Percentiles rank a stretch among this genome's conserved stretches.
Evolutionary conservation across 1,140 invertebrate species (phyloP).

Genomic region (Pseudoatta argentina): DNA sequence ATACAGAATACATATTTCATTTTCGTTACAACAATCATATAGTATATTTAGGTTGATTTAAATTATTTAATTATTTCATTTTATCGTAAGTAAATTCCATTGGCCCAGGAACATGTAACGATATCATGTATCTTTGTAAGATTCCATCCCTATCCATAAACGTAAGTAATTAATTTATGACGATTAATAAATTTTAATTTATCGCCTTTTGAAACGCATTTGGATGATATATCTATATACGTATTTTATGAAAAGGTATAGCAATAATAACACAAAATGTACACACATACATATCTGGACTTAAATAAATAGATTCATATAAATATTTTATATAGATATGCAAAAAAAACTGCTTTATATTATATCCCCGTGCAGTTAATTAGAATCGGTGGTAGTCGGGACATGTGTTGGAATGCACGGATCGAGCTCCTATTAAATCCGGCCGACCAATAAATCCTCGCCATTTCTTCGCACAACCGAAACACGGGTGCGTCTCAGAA

Average conservation of each 20-base stretch:
- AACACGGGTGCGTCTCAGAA: slow-evolving; percentile 55
- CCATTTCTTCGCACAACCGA: slow-evolving; percentile 40
- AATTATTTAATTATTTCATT: slow-evolving; percentile 13
- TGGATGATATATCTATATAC: background rate
- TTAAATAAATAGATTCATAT: background rate
- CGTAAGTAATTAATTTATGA: slow-evolving; percentile 12
- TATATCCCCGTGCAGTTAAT: slow-evolving; percentile 41
- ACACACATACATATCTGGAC: background rate
- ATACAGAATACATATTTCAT: background rate
- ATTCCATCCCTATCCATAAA: background rate
- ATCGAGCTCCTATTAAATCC: slow-evolving; percentile 47
- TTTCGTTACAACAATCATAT: background rate
- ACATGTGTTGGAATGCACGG: slow-evolving; percentile 30
- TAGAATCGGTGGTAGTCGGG: slow-evolving; percentile 15
- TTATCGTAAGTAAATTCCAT: background rate
- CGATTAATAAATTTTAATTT: slow-evolving; percentile 19
- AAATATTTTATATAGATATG: slow-evolving; percentile 37
- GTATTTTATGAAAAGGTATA: slow-evolving; percentile 8
- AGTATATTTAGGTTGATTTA: background rate
- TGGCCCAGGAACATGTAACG: background rate
- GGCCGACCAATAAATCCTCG: slow-evolving; percentile 47
- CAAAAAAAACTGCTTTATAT: slow-evolving; percentile 20
- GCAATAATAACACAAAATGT: background rate
- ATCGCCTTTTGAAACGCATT: background rate
- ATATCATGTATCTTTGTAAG: background rate